A percentile compares a stretch with the other conserved stretches of the same genome.
Evolutionary conservation across 2,797 vertebrate species (phyloP).

Genomic region (Garrulus glandarius): DNA sequence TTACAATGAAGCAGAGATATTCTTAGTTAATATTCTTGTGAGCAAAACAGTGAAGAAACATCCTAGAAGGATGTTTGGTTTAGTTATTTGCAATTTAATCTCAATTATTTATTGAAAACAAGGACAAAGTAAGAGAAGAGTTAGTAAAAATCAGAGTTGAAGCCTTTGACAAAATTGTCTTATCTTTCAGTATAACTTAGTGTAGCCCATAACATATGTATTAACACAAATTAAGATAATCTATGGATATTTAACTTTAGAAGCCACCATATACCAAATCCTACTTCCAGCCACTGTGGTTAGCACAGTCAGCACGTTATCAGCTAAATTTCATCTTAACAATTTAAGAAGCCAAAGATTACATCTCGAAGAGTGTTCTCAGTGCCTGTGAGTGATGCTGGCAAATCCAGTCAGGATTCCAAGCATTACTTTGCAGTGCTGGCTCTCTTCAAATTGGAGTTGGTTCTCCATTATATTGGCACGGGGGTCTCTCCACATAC

Average conservation of each 20-base stretch:
- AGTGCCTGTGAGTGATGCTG: background rate
- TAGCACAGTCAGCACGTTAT: background rate
- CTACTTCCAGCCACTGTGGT: background rate
- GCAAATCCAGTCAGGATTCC: background rate
- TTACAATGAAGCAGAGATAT: background rate
- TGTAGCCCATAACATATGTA: background rate
- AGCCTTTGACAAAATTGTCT: background rate
- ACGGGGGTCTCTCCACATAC: accelerated
- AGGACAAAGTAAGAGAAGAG: background rate
- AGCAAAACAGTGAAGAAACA: background rate
- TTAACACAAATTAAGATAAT: background rate
- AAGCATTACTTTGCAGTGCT: background rate
- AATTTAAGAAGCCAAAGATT: background rate
- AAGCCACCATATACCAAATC: background rate
- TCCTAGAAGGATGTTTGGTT: background rate
- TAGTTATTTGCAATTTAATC: background rate
- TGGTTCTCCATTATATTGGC: background rate
- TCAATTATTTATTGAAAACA: background rate
- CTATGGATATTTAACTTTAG: background rate
- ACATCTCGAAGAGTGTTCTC: background rate
- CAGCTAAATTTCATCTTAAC: background rate
- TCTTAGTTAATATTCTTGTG: background rate
- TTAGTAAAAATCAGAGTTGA: background rate
- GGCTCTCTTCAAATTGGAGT: background rate
- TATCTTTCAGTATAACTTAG: background rate